A percentile compares a stretch with the other conserved stretches of the same genome.
phyloP scores from a whole-genome alignment of 2,797 vertebrate species.

The Sebastes iracundus region DNA sequence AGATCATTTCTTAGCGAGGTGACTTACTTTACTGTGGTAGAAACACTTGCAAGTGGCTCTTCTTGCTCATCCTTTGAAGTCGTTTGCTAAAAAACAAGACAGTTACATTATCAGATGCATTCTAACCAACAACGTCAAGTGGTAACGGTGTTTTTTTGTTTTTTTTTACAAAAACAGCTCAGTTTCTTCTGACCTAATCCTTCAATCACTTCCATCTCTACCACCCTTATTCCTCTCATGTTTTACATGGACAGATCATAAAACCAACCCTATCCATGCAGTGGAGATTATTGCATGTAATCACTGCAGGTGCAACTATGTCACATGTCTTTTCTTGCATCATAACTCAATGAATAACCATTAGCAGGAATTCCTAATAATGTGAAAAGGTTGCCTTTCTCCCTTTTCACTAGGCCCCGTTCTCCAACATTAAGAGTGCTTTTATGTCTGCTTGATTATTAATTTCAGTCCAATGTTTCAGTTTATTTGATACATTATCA shows the following conservation, averaged over 20 bases:
- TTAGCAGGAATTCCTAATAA: not conserved
- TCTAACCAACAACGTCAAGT: not conserved
- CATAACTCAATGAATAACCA: not conserved
- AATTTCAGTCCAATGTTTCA: not conserved
- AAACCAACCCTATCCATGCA: not conserved
- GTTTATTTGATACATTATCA: accelerated
- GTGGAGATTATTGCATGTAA: not conserved
- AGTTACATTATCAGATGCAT: not conserved
- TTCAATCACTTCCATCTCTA: not conserved
- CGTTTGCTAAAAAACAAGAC: constrained; percentile 59
- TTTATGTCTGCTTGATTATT: not conserved
- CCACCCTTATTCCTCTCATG: not conserved
- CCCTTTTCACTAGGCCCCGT: not conserved
- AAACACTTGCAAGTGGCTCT: constrained; percentile 37
- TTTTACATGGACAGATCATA: not conserved
- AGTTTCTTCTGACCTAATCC: not conserved
- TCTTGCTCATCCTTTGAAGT: constrained; percentile 66
- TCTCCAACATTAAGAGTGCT: accelerated
- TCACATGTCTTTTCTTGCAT: not conserved
- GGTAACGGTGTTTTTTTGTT: not conserved
- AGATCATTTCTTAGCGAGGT: not conserved
- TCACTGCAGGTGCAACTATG: not conserved
- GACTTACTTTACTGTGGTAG: constrained; percentile 71
- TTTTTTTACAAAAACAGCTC: not conserved
- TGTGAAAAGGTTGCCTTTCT: not conserved